Percentiles rank a stretch among this genome's conserved stretches.
Conservation (phyloP, 1,140 invertebrate species). For the Colletes gigas region DNA sequence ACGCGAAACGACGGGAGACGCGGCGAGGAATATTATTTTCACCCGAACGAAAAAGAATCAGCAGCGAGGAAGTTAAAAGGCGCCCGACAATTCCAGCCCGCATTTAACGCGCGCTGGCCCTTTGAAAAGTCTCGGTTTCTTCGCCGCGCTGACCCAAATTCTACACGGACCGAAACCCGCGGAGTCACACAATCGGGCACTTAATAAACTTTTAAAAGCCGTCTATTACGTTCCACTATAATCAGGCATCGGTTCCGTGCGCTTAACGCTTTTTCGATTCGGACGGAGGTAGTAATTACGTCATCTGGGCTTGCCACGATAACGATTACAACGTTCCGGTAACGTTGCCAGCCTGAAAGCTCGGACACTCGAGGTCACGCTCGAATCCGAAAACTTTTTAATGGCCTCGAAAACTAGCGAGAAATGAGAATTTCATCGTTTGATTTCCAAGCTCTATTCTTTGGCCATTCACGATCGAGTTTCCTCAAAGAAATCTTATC, state of each 20-base stretch:
- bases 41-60: too few relatives aligned
- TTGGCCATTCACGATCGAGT: slow-evolving; percentile 1
- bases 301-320: slow-evolving; percentile 17
- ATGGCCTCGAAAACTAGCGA: background rate
- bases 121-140: background rate
- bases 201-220: slow-evolving; percentile 50
- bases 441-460: slow-evolving; percentile 7
- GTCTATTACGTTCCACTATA: slow-evolving; percentile 45
- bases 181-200: slow-evolving; percentile 20
- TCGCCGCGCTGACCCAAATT: slow-evolving; percentile 20
- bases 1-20: too few relatives aligned
- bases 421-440: background rate
- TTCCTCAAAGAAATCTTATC: background rate
- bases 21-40: too few relatives aligned
- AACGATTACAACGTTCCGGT: slow-evolving; percentile 33
- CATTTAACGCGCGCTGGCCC: background rate
- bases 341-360: slow-evolving; percentile 22
- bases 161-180: slow-evolving; percentile 11
- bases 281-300: slow-evolving; percentile 25
- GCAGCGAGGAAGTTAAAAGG: slow-evolving; percentile 20
- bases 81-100: background rate
- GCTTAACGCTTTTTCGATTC: slow-evolving; percentile 43
- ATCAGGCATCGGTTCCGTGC: slow-evolving; percentile 32
- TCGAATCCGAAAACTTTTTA: slow-evolving; percentile 23
- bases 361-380: background rate